Percentiles rank a stretch among this genome's conserved stretches.
phyloP scores from a whole-genome alignment of 2,888 invertebrate genomes.

The Sarcophaga rosellei region DNA sequence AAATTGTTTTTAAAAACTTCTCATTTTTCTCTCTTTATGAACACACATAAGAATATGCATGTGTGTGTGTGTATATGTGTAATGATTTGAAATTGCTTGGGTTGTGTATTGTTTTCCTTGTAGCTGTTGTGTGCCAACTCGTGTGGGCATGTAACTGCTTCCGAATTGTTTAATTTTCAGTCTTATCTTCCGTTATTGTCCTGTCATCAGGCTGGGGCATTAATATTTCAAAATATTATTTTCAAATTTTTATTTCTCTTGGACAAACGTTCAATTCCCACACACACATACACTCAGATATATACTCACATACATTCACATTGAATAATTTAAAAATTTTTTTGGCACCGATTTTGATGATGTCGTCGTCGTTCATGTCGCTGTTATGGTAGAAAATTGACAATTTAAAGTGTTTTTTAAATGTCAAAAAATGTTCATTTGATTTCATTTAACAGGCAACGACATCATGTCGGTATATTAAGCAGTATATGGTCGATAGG shows the following conservation, averaged over 20 bases:
- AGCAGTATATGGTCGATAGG: too few species aligned
- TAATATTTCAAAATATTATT: conserved; percentile 56
- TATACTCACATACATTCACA: too few species aligned
- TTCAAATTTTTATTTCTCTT: neutral
- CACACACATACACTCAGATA: conserved; percentile 9
- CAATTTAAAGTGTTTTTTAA: too few species aligned
- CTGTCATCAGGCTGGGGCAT: conserved; percentile 60
- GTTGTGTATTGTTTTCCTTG: conserved; percentile 36
- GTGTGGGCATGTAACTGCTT: conserved; percentile 50
- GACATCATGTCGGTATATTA: too few species aligned
- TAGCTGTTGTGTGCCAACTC: conserved; percentile 39
- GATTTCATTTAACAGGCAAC: too few species aligned
- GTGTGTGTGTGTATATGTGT: neutral
- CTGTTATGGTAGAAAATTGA: too few species aligned
- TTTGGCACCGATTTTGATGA: conserved; percentile 44
- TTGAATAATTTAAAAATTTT: conserved; percentile 1
- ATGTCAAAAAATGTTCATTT: too few species aligned
- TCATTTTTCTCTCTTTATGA: too few species aligned
- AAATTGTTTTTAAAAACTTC: conserved; percentile 1
- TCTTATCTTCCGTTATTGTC: conserved; percentile 59
- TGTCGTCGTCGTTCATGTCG: too few species aligned
- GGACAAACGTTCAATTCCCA: conserved; percentile 22
- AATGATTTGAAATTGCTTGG: neutral
- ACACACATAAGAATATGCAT: neutral
- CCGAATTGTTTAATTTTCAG: conserved; percentile 16